phyloP scores from a whole-genome alignment of 2,888 invertebrate genomes.

The Halictus quadricinctus region DNA sequence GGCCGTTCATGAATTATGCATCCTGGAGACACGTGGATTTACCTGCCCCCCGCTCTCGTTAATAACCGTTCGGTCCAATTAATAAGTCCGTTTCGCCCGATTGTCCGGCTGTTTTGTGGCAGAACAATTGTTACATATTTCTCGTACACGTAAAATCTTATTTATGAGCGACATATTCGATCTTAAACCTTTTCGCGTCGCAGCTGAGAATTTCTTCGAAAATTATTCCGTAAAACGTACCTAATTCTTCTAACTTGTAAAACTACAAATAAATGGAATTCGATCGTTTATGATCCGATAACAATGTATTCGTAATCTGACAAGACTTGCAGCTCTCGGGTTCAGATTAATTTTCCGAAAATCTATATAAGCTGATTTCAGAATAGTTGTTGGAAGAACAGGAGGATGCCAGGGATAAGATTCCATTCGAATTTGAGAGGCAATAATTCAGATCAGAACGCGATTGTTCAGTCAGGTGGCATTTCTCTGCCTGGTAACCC shows the following conservation, averaged over 20 bases:
- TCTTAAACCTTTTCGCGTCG: too few relatives aligned
- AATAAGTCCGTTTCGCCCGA: not conserved
- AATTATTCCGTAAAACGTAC: too few relatives aligned
- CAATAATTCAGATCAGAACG: not conserved
- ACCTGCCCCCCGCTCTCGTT: conserved; percentile 1
- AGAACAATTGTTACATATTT: not conserved
- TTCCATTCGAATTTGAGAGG: not conserved
- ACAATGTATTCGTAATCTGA: not conserved
- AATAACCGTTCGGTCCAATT: conserved; percentile 23
- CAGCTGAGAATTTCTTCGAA: too few relatives aligned
- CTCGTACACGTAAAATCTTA: too few relatives aligned
- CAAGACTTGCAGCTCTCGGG: not conserved
- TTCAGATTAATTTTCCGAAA: not conserved
- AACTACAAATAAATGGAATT: too few relatives aligned
- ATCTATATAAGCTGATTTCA: not conserved
- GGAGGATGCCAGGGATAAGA: not conserved
- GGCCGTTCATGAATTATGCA: conserved; percentile 50
- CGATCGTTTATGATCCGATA: too few relatives aligned
- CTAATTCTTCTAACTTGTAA: too few relatives aligned
- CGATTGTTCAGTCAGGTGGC: not conserved
- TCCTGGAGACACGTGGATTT: conserved; percentile 4
- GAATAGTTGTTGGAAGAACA: not conserved
- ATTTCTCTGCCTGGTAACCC: not conserved
- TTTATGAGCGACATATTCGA: too few relatives aligned
- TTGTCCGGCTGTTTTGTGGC: not conserved